Conservation (phyloP, 2,113 vertebrate species). For the Elachura formosa region DNA sequence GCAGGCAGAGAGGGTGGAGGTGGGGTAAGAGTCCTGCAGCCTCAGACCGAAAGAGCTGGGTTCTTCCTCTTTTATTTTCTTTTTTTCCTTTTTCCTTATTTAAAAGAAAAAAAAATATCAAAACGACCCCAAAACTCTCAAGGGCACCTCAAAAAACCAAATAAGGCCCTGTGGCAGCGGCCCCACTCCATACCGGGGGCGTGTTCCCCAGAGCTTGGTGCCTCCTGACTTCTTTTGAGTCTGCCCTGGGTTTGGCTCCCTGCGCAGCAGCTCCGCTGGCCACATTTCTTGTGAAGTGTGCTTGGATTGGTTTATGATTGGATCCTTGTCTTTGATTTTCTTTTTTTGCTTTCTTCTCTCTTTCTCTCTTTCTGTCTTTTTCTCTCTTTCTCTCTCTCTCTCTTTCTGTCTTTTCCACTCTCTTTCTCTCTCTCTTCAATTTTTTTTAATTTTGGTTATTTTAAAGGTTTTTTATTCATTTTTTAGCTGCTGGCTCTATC, state of each 20-base stretch:
- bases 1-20: slow-evolving; percentile 41
- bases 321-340: slow-evolving; percentile 33
- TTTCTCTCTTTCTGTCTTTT: fast-evolving
- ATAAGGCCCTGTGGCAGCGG: neutral
- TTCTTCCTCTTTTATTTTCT: slow-evolving; percentile 63
- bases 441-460: neutral
- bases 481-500: slow-evolving; percentile 83
- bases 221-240: slow-evolving; percentile 55
- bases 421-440: fast-evolving
- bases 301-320: slow-evolving; percentile 66
- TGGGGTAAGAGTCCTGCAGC: slow-evolving; percentile 65
- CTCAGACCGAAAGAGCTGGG: slow-evolving; percentile 80
- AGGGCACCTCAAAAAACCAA: slow-evolving; percentile 42
- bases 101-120: neutral
- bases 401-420: fast-evolving
- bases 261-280: slow-evolving; percentile 73
- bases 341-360: neutral
- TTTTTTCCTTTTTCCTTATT: neutral
- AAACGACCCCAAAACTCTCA: neutral
- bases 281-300: slow-evolving; percentile 74
- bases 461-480: neutral
- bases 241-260: slow-evolving; percentile 76
- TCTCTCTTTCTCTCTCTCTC: fast-evolving
- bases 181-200: neutral
- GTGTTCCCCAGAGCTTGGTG: slow-evolving; percentile 2